phyloP scores from a whole-genome alignment of 2,888 invertebrate species.

The Ennomos quercinarius region DNA sequence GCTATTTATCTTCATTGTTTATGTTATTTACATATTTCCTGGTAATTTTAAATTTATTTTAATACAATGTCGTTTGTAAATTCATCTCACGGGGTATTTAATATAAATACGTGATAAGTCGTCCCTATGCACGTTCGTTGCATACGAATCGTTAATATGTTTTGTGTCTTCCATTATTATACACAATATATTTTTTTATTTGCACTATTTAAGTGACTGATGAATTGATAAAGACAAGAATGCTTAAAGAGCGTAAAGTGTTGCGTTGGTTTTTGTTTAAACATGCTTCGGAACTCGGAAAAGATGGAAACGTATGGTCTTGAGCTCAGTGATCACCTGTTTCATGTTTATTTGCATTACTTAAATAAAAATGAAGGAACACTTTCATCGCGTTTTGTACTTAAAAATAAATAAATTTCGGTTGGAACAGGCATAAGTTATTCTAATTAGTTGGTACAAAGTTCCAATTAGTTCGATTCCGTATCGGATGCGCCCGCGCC shows the following conservation, averaged over 20 bases:
- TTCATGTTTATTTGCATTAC: slow-evolving; percentile 40
- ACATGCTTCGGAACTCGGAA: slow-evolving; percentile 14
- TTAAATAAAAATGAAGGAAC: slow-evolving; percentile 44
- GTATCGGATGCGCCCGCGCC: slow-evolving; percentile 61
- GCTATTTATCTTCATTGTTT: slow-evolving; percentile 26
- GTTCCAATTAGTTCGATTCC: slow-evolving; percentile 74
- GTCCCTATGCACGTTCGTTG: slow-evolving; percentile 40
- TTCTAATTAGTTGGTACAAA: slow-evolving; percentile 76
- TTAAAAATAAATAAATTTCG: slow-evolving; percentile 62
- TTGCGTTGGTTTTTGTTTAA: slow-evolving; percentile 25
- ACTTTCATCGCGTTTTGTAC: slow-evolving; percentile 52
- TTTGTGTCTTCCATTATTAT: slow-evolving; percentile 48
- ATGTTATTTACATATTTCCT: slow-evolving; percentile 33
- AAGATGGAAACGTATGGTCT: slow-evolving; percentile 8
- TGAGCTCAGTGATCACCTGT: slow-evolving; percentile 18
- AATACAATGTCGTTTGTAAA: slow-evolving; percentile 44
- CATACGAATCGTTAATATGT: slow-evolving; percentile 54
- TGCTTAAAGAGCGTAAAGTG: slow-evolving; percentile 33
- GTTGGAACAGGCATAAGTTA: slow-evolving; percentile 56
- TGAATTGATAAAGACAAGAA: slow-evolving; percentile 35
- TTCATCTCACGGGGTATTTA: slow-evolving; percentile 53
- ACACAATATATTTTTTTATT: slow-evolving; percentile 44
- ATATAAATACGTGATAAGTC: slow-evolving; percentile 55
- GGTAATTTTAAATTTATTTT: slow-evolving; percentile 35
- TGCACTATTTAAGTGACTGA: slow-evolving; percentile 46